Base-by-base conservation (phyloP, 2,113 vertebrate genomes). In the Noturus placidus region DNA sequence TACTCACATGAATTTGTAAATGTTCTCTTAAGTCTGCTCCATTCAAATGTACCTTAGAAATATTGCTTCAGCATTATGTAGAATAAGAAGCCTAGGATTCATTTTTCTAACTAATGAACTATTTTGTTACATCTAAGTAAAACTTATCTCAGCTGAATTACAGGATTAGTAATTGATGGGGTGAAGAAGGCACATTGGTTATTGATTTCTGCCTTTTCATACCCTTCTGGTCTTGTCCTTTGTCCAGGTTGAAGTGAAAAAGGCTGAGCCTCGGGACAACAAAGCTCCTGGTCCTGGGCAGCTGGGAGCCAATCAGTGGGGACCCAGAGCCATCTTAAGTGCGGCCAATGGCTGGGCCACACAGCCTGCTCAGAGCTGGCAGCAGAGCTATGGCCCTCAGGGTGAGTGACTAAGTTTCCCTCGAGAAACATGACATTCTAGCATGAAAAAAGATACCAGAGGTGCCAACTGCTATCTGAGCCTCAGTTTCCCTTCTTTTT, bases 221-320 rank as follows among this genome's bases (percentile, higher is more conserved):
- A 96, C 92, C 90, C 82, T 88, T 54, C 79, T 88, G 92, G 96
- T 88, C 88, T 93, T 96, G 90, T 97, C 95, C 97, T 97, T 95
- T 96, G 94, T 97, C 92, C 93, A 99, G 98, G 98, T 99, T 96
- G 98, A 99, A 94, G 98, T 99, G 91, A 99, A 99, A 91, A 97
- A 98, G 6, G 98, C 98, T 0, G 98, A 99, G 65, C 98, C 98
- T 87, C 97, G 98, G 14, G 98, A 99, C 87, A 98, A 96, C 95
- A 99, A 99, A 94, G 97, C 96, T 94, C 97, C 98, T 83, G 92
- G 94, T 6, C 93, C 96, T 11, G 97, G 97, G 88, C 97, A 97
- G 4, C 96, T 97, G 0, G 96, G 96, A 80, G 95, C 97, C 92
- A 96, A 96, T 92, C 98, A 99, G 92, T 99, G 98, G 98, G 97